phyloP scores from a whole-genome alignment of 2,113 vertebrate genomes.

The Misgurnus mizolepis region DNA sequence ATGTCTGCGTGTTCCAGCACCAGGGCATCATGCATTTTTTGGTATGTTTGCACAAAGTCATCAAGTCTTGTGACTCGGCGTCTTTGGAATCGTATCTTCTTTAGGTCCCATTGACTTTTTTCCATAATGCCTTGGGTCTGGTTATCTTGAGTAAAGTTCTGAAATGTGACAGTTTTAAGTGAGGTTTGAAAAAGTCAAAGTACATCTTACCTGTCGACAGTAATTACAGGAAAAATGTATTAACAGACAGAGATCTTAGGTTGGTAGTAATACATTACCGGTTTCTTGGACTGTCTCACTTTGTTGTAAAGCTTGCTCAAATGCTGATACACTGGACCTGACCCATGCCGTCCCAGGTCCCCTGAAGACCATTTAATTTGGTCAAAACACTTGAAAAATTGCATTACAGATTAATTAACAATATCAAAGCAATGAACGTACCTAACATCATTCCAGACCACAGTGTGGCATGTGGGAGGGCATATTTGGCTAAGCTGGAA shows the following conservation, averaged over 20 bases:
- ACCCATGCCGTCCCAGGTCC: background rate
- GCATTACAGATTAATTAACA: too few species aligned
- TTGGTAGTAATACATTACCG: background rate
- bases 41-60: background rate
- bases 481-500: too few species aligned
- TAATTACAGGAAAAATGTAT: background rate
- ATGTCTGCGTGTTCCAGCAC: background rate
- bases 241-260: background rate
- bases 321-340: background rate
- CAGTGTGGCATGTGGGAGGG: too few species aligned
- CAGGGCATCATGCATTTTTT: background rate
- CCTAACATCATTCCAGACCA: too few species aligned
- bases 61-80: background rate
- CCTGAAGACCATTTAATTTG: background rate
- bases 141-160: slow-evolving; percentile 7
- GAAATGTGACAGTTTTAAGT: background rate
- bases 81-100: background rate
- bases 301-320: background rate
- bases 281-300: background rate
- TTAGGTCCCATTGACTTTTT: slow-evolving; percentile 18
- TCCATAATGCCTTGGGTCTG: background rate
- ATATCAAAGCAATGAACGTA: too few species aligned
- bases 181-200: too few species aligned
- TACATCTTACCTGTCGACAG: background rate
- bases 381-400: too few species aligned